Base-by-base conservation (phyloP, 2,113 vertebrate genomes). In the Chlorodrepanis virens region DNA sequence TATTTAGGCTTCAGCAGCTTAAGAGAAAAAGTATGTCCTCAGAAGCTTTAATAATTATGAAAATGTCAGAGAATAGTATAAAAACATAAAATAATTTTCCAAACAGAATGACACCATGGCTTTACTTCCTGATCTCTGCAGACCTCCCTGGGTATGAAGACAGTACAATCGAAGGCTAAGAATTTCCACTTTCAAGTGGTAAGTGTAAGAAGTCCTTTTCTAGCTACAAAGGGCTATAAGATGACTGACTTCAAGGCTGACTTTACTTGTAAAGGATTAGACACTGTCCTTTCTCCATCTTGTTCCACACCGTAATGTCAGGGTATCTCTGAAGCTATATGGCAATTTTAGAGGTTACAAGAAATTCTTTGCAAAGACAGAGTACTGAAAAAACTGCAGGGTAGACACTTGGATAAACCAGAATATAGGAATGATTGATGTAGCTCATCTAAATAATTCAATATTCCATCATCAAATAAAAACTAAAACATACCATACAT, bases 401-500 rank as follows among this genome's bases (percentile, higher is more conserved):
- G 29, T 63, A 95, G 83, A 79, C 67, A 74, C 27, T 80, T 59
- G 45, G 70, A 93, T 86, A 78, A 88, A 70, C 64, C 33, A 70
- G 81, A 77, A 90, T 63, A 79, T 11, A 39, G 42, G 54, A 77
- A 23, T 89, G 82, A 93, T 90, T 94, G 87, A 94, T 91, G 68
- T 53, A 77, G 39, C 63, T 94, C 67, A 86, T 86, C 90, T 93
- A 96, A 96, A 93, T 96, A 94, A 95, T 90, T 88, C 82, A 88
- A 67, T 78, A 93, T 65, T 77, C 75, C 56, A 60, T 29, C 87
- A 90, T 44, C 52, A 86, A 86, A 90, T 67, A 65, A 77, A 93
- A 87, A 95, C 52, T 56, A 83, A 91, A 90, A 45, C 23, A 63
- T 76, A 83, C 67, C 70, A 70, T 11, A 85, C 22, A 42, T 29